Percentiles rank a stretch among this genome's conserved stretches.
Conservation (phyloP, 2,113 vertebrate genomes). For the Pholis gunnellus region DNA sequence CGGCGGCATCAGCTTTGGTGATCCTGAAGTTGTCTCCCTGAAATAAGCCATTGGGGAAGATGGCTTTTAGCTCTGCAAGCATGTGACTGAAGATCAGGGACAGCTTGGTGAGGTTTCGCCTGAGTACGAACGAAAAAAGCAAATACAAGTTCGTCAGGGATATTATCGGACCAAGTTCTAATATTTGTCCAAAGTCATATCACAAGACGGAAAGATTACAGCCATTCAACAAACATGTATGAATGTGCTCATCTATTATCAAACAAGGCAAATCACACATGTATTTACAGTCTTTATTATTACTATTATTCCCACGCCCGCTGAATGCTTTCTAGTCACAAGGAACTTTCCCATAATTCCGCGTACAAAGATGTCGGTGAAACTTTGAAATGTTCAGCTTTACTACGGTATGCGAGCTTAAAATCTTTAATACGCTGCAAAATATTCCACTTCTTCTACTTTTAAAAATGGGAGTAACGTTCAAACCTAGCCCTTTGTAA, state of each 20-base stretch:
- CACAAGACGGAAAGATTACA: background rate
- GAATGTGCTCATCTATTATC: background rate
- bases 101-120: constrained; percentile 96
- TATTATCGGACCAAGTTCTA: background rate
- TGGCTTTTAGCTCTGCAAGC: constrained; percentile 97
- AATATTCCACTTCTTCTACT: background rate
- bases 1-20: constrained; percentile 98
- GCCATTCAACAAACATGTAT: background rate
- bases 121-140: constrained; percentile 63
- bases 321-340: background rate
- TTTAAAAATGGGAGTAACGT: background rate
- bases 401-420: background rate
- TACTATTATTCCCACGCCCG: background rate
- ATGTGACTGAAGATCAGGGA: constrained; percentile 99
- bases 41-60: constrained; percentile 97
- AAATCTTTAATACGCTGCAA: background rate
- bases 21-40: constrained; percentile 98
- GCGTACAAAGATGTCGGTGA: background rate
- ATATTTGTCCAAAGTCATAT: background rate
- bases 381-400: background rate
- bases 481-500: background rate
- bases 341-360: background rate
- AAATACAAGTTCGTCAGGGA: background rate
- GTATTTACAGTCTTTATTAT: background rate
- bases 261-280: background rate